A percentile compares a stretch with the other conserved stretches of the same genome.
Conservation (phyloP, 2,113 vertebrate species). For the Hippocampus zosterae region DNA sequence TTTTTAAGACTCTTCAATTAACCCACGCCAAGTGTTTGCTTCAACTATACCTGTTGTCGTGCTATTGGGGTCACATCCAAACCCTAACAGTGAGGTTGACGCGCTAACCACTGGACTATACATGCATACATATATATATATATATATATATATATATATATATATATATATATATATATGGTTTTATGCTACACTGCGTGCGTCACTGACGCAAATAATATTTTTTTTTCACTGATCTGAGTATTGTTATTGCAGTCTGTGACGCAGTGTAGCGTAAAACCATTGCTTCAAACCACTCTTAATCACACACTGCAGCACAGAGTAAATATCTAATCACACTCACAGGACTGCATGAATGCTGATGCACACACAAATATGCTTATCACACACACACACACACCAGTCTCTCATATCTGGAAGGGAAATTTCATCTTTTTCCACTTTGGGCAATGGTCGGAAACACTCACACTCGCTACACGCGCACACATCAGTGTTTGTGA, state of each 20-base stretch:
- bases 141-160: no score
- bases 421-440: slow-evolving; percentile 50
- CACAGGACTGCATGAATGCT: slow-evolving; percentile 51
- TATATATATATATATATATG: no score
- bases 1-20: no score
- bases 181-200: no score
- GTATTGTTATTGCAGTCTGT: slow-evolving; percentile 44
- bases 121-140: no score
- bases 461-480: slow-evolving; percentile 23
- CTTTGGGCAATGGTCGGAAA: slow-evolving; percentile 36
- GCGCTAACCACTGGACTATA: no score
- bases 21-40: no score
- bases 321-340: slow-evolving; percentile 64
- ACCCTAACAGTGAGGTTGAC: no score
- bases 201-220: no score
- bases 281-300: slow-evolving; percentile 60
- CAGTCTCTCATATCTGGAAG: slow-evolving; percentile 28
- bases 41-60: no score
- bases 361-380: slow-evolving; percentile 53
- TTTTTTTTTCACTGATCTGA: slow-evolving; percentile 34
- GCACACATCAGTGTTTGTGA: slow-evolving; percentile 55
- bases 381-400: slow-evolving; percentile 28
- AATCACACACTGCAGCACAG: slow-evolving; percentile 62
- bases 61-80: no score
- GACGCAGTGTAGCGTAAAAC: slow-evolving; percentile 48